These are phyloP conservation scores for Hyperoplus lanceolatus DNA, from an alignment of 2,797 vertebrate genomes.

Conservation along the genomic window DNA sequence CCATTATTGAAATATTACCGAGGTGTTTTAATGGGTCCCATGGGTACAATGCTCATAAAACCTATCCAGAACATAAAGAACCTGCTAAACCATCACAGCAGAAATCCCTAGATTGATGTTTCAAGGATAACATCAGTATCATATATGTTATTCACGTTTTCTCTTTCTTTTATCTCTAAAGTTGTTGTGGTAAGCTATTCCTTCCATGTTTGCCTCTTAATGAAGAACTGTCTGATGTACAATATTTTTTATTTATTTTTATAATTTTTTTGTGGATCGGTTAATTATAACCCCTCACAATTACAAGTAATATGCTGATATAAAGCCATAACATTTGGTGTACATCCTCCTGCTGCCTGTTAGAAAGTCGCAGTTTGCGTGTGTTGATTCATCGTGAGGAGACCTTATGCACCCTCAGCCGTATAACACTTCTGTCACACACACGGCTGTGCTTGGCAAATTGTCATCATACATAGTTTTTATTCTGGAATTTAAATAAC, in stretches of 20 bases:
- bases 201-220: not conserved
- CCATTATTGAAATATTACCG: constrained; percentile 44
- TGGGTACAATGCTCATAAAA: constrained; percentile 52
- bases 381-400: constrained; percentile 16
- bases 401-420: constrained; percentile 21
- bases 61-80: constrained; percentile 53
- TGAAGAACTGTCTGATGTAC: not conserved
- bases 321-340: constrained; percentile 4
- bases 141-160: constrained; percentile 16
- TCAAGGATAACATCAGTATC: constrained; percentile 23
- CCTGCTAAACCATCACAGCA: constrained; percentile 39
- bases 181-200: constrained; percentile 2
- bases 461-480: constrained; percentile 25
- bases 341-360: not conserved
- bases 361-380: constrained; percentile 6
- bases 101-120: constrained; percentile 46
- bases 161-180: constrained; percentile 14
- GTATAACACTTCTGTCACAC: constrained; percentile 11
- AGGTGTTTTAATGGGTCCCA: constrained; percentile 40
- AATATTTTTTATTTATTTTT: not conserved
- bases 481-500: constrained; percentile 33
- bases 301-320: not conserved
- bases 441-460: constrained; percentile 24
- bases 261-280: not conserved
- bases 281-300: constrained; percentile 4